phyloP scores from a whole-genome alignment of 2,113 vertebrate genomes.

The Tychaedon coryphoeus region DNA sequence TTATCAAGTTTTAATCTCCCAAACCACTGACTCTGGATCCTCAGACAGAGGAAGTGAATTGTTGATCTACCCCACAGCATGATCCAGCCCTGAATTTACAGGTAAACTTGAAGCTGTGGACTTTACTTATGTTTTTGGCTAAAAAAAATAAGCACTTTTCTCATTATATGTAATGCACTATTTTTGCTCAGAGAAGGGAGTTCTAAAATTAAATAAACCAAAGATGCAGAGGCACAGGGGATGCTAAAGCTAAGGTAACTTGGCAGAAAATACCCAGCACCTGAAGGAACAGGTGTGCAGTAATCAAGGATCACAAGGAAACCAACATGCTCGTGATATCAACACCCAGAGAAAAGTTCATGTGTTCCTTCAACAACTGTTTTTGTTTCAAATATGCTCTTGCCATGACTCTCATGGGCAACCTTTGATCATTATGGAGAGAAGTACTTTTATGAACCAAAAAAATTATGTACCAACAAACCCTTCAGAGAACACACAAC shows the following conservation, averaged over 20 bases:
- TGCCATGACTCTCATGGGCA: neutral
- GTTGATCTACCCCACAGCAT: neutral
- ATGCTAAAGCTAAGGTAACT: neutral
- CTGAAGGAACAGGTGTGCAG: neutral
- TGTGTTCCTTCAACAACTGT: neutral
- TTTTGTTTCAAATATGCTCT: neutral
- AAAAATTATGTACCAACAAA: neutral
- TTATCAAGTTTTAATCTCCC: neutral
- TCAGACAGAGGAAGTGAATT: neutral
- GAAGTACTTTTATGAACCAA: neutral
- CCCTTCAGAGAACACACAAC: neutral
- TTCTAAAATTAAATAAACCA: neutral
- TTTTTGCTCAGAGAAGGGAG: neutral
- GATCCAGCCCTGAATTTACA: neutral
- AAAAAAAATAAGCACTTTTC: neutral
- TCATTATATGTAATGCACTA: neutral
- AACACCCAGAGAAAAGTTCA: neutral
- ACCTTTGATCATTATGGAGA: neutral
- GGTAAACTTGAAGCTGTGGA: neutral
- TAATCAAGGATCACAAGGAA: neutral
- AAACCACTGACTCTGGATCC: neutral
- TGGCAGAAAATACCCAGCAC: neutral
- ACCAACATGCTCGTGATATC: neutral
- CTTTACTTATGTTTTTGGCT: neutral
- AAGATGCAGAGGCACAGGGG: neutral